These are phyloP conservation scores for chimpanzee (Pan troglodytes) DNA, from an alignment of 2,113 vertebrate genomes.

Conservation along the genomic window NHGRI_mPanTro3-v2.1_pri NC_072402.2:165536501-165537000, in stretches of 20 bases:
- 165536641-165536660: not conserved
- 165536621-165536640: not conserved
- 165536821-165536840: not conserved
- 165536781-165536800: constrained; percentile 31
- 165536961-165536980: not conserved
- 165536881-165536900: not conserved
- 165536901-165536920: not conserved
- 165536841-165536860: constrained; percentile 28
- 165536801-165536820: constrained; percentile 11
- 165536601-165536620: not conserved
- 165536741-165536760: constrained; percentile 14
- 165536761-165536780: constrained; percentile 55
- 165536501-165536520: not conserved
- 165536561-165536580: not conserved
- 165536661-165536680: not conserved
- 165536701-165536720: constrained; percentile 29
- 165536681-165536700: not conserved
- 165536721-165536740: constrained; percentile 39
- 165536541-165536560: not conserved
- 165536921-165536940: not conserved
- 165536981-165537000: not conserved
- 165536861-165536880: constrained; percentile 20
- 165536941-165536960: constrained; percentile 31
- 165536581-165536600: not conserved
- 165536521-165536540: not conserved